Base-by-base conservation (phyloP, 2,113 vertebrate species). In the Oceanodroma tethys region DNA sequence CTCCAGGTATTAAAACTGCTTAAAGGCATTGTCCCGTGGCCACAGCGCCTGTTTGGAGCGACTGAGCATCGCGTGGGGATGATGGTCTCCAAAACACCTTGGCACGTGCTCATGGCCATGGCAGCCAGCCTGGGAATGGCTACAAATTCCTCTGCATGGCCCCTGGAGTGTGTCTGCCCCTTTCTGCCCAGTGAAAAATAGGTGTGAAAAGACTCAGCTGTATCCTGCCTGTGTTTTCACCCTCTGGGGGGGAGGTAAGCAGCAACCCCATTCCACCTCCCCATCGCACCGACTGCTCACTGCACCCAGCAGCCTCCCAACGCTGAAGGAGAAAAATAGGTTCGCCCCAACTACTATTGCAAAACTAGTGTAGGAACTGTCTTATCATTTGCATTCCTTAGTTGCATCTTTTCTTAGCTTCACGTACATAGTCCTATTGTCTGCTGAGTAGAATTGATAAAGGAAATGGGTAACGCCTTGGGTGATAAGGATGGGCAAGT, bases 211-310 rank as follows among this genome's bases (percentile, higher is more conserved):
- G 21, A 48, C 32, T 29, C 1, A 2, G 60, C 29, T 68, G 21
- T 8, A 20, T 20, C 23, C 59, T 9, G 11, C 23, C 32, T n/a
- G 27, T 25, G 59, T 30, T 53, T 53, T n/a, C 40, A 53, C 29
- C 60, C 34, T 7, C 8, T 17, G 55, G 16, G 18, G 29, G 27
- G 26, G 21, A 15, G 11, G 23, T 16, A 30, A 65, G 70, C 32
- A 70, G 29, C 42, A 43, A 7, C 43, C 27, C 18, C 29, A 13
- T 7, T 36, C 38, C 47, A 52, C 23, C 13, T 36, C 21, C 32
- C 56, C 5, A 10, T 21, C 1, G 1, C 5, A 1, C 29, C 2
- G 3, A 19, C 30, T 7, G 5, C n/a, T 32, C 26, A 0, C 47
- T 15, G n/a, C 47, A 21, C 59, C 22, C 40, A 7, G 9, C 73